A percentile compares a stretch with the other conserved stretches of the same genome.
These are phyloP conservation scores for Rhodinocichla rosea DNA, from an alignment of 2,113 vertebrate species.

Conservation along the genomic window DNA sequence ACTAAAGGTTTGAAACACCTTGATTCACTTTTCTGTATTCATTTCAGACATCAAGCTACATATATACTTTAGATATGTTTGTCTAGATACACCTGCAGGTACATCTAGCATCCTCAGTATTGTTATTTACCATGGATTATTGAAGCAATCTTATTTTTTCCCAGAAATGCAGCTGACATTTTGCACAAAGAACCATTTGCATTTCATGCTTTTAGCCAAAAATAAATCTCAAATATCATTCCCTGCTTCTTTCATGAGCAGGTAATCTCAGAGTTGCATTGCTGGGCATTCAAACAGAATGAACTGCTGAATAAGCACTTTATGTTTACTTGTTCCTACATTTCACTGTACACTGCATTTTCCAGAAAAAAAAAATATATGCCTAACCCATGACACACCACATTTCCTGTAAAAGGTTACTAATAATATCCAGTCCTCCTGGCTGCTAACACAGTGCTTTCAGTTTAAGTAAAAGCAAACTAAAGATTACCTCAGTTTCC, in stretches of 20 bases:
- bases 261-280: constrained; percentile 13
- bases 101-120: neutral
- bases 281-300: neutral
- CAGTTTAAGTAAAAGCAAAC: constrained; percentile 27
- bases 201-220: constrained; percentile 40
- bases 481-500: neutral
- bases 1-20: neutral
- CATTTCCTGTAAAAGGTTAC: constrained; percentile 26
- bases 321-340: constrained; percentile 16
- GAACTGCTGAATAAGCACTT: constrained; percentile 27
- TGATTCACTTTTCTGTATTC: neutral
- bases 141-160: constrained; percentile 1
- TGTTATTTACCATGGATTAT: constrained; percentile 39
- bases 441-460: neutral
- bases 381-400: constrained; percentile 9
- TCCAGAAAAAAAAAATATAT: constrained; percentile 19
- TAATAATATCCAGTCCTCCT: constrained; percentile 32
- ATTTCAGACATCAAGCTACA: neutral
- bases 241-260: constrained; percentile 20
- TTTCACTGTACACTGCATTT: constrained; percentile 6
- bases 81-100: neutral
- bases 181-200: constrained; percentile 19
- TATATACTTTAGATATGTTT: neutral
- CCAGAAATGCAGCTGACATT: constrained; percentile 21
- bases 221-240: constrained; percentile 24